phyloP scores from a whole-genome alignment of 2,113 vertebrate species.

The Hymenochirus boettgeri region DNA sequence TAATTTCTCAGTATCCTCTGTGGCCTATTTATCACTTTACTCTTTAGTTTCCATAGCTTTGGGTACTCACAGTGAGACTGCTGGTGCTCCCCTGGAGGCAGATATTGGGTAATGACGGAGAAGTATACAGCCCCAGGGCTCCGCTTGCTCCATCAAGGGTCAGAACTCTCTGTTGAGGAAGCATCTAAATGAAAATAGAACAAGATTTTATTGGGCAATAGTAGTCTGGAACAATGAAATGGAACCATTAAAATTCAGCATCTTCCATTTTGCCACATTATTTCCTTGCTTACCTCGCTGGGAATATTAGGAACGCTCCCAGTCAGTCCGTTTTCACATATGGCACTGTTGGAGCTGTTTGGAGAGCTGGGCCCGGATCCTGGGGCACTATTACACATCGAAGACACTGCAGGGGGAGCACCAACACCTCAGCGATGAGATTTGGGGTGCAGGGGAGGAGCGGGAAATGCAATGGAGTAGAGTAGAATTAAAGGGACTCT shows the following conservation, averaged over 20 bases:
- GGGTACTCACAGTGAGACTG: constrained; percentile 77
- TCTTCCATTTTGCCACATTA: neutral
- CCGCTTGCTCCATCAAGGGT: constrained; percentile 75
- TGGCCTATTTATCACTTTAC: neutral
- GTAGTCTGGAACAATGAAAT: too few species aligned
- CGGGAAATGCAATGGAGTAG: neutral
- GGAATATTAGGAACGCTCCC: constrained; percentile 81
- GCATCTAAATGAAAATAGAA: constrained; percentile 65
- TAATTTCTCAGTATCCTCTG: neutral
- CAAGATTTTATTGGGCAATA: too few species aligned
- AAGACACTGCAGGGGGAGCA: constrained; percentile 58
- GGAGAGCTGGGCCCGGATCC: constrained; percentile 79
- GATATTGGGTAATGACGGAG: constrained; percentile 93
- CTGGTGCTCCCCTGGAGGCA: constrained; percentile 81
- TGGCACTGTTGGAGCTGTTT: constrained; percentile 75
- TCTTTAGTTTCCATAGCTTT: neutral
- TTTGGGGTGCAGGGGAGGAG: neutral
- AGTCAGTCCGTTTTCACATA: constrained; percentile 76
- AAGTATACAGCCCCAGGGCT: constrained; percentile 89
- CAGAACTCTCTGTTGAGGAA: constrained; percentile 80
- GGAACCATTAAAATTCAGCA: too few species aligned
- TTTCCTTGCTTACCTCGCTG: constrained; percentile 61
- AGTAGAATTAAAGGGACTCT: neutral
- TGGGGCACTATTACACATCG: constrained; percentile 78
- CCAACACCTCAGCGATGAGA: constrained; percentile 10